Evolutionary conservation across 2,888 invertebrate genomes (phyloP), one percentile per base, ranked within the genome.

Genomic region (Ceraclea dissimilis): DNA sequence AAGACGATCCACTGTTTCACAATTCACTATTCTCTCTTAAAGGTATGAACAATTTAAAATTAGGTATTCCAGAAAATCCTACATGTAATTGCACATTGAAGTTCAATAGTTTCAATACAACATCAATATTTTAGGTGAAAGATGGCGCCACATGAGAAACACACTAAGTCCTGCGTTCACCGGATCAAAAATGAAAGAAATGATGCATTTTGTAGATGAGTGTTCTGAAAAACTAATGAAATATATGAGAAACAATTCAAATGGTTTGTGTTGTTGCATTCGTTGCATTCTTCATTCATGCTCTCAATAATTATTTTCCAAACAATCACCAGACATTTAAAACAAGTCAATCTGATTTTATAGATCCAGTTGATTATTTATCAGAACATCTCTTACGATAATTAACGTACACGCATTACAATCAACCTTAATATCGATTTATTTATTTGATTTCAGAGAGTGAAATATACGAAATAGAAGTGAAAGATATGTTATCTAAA

Each of bases 141-240:
- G 60, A 62, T 68, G 68, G 68, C 57, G 65, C 16, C 58, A 66
- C 31, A 67, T 68, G 67, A 61, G 69, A 26, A 59, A 65, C 11
- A 66, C 65, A 8, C 52, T 69, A 22, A 68, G 65, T 52, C 68
- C 68, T n/a, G 63, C 66, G 2, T 69, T 68, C 51, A 69, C 68
- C 10, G 62, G 66, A 18, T 67, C 65, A 58, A 69, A 69, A 64
- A 68, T 69, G 67, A 61, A 61, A 39, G 53, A 59, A 16, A 67
- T 69, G 64, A 66, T 65, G 22, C 53, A 55, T n/a, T 53, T 60
- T 22, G 48, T 60, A 10, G 48, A 48, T 5, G 52, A 58, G 43
- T 55, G 55, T 46, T 18, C 54, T 4, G 39, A 55, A 13, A 49
- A 26, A 18, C 19, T 60, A 5, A 31, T 55, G 2, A 11, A 57